phyloP scores from a whole-genome alignment of 2,888 invertebrate species.

The Oasisia sp. region DNA sequence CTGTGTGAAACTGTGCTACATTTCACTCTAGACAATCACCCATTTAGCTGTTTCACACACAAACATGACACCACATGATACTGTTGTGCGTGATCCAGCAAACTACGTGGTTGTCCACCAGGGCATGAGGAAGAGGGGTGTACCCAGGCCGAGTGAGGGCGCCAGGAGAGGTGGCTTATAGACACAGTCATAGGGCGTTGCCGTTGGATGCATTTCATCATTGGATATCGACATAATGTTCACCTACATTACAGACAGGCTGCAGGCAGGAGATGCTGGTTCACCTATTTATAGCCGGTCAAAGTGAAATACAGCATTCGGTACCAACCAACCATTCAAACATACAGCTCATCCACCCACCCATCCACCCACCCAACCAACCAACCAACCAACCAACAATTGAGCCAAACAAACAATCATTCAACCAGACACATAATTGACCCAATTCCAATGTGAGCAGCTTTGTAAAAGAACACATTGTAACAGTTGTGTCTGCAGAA shows the following conservation, averaged over 20 bases:
- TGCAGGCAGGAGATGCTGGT: neutral
- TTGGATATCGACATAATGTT: neutral
- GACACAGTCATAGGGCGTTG: neutral
- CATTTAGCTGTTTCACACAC: slow-evolving; percentile 17
- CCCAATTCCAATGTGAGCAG: neutral
- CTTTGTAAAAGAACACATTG: neutral
- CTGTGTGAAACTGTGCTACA: neutral
- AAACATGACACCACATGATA: neutral
- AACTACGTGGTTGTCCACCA: neutral
- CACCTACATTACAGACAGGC: neutral
- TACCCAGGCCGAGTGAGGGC: neutral
- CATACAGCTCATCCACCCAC: no score
- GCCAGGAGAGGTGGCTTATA: neutral
- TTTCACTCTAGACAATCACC: neutral
- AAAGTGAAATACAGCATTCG: neutral
- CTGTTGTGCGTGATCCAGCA: slow-evolving; percentile 17
- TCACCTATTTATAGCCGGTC: neutral
- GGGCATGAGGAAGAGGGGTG: neutral
- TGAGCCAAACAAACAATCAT: no score
- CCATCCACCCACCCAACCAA: no score
- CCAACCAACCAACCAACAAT: no score
- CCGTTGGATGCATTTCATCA: neutral
- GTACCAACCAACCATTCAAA: no score
- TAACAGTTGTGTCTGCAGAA: neutral
- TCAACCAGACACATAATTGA: no score